A percentile compares a stretch with the other conserved stretches of the same genome.
Evolutionary conservation across 2,113 vertebrate genomes (phyloP).

Genomic region (Dipodomys spectabilis): DNA sequence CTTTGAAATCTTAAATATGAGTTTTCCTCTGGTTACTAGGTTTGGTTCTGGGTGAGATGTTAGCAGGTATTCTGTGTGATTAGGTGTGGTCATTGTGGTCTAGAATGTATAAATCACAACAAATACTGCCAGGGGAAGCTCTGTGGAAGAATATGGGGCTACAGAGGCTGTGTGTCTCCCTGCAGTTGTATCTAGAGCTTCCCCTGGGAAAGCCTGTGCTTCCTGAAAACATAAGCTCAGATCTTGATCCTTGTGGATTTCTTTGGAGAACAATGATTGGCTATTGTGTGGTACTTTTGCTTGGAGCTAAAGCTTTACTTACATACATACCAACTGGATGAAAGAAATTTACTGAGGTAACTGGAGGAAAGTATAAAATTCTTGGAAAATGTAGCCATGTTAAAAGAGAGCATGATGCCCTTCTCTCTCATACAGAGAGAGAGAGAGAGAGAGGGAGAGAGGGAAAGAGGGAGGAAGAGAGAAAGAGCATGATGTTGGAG

Average conservation of each 20-base stretch:
- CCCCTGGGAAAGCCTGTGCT: background rate
- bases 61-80: background rate
- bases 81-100: background rate
- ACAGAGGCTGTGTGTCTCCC: background rate
- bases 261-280: background rate
- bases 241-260: background rate
- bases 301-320: background rate
- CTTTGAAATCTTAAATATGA: background rate
- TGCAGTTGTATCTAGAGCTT: background rate
- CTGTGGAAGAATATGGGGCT: background rate
- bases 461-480: too few species aligned
- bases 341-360: background rate
- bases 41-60: background rate
- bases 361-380: background rate
- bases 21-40: background rate
- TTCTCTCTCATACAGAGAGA: background rate
- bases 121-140: background rate
- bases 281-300: background rate
- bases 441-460: too few species aligned
- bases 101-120: background rate
- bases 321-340: background rate
- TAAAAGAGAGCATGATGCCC: background rate
- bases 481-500: background rate
- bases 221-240: background rate
- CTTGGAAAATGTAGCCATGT: conserved; percentile 3